Base-by-base conservation (phyloP, 1,140 invertebrate species). In the Radopholus similis region DNA sequence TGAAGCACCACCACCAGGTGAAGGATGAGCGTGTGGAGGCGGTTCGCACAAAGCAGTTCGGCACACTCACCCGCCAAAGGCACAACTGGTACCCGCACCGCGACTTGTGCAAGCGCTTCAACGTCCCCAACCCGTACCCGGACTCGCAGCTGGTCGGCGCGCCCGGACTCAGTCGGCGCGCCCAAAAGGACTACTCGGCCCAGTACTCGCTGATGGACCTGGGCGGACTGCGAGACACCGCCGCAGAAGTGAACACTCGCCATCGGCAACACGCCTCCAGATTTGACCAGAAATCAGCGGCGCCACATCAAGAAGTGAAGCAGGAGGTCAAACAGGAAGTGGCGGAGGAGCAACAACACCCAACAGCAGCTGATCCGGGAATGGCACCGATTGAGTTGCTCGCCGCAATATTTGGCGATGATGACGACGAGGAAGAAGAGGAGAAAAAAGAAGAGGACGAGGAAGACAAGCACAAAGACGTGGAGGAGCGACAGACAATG, bases 41-140 rank as follows among this genome's bases (percentile, higher is more conserved):
- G 5, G 92, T 89, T 0, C 87, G 87, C 71, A 86, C 88, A 81
- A 91, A 91, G 74, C 88, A 90, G 84, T 94, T 89, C 84, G 92
- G 92, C 0, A 86, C 87, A 71, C 83, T 92, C 60, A 95, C 92
- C 0, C 83, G 87, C 30, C 85, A 90, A 53, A 85, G 83, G 23
- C 82, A 79, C 6, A 86, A 88, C 63, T 98, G 95, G 95, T 87
- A 90, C 74, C 95, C 95, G 1, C 87, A 89, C 58, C 85, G 88
- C 58, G 77, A 95, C 15, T 84, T 99, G 0, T 97, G 91, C 79
- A 92, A 92, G 78, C 85, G 93, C 42, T 97, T 97, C 78, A 97
- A 98, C 83, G 89, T 98, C 9, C 90, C 92, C 0, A 90, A 95
- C 84, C 91, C 93, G 0, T 89, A 87, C 77, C 86, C 87, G 66